phyloP scores from a whole-genome alignment of 2,797 vertebrate species.

The Ptychadena robeensis region DNA sequence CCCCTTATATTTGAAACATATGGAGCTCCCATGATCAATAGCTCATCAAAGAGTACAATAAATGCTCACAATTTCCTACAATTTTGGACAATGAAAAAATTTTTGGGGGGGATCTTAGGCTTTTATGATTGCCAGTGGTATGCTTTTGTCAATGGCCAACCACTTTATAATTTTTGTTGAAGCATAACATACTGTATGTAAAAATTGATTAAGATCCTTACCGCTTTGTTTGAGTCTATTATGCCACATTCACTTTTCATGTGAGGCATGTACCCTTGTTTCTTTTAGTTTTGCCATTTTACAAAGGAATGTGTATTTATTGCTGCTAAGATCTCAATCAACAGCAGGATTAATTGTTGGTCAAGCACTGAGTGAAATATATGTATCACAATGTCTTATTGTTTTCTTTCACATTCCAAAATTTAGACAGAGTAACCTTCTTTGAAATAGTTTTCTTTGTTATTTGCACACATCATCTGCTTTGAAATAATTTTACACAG shows the following conservation, averaged over 20 bases:
- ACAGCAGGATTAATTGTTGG: conserved; percentile 52
- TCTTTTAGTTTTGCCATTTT: neutral
- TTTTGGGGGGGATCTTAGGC: too few relatives aligned
- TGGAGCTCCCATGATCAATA: too few relatives aligned
- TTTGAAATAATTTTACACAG: conserved; percentile 42
- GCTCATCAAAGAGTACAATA: too few relatives aligned
- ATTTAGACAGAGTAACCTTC: conserved; percentile 38
- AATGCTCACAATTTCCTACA: too few relatives aligned
- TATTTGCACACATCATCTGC: conserved; percentile 47
- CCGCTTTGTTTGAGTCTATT: neutral
- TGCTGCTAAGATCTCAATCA: conserved; percentile 47
- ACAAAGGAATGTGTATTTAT: conserved; percentile 43
- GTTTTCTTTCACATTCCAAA: conserved; percentile 52
- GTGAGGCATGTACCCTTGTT: neutral
- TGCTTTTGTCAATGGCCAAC: neutral
- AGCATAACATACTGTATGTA: neutral
- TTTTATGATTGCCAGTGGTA: neutral
- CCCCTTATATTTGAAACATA: too few relatives aligned
- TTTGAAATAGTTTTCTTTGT: conserved; percentile 45
- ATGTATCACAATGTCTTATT: conserved; percentile 40
- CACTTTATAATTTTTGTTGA: neutral
- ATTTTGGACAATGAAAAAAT: too few relatives aligned
- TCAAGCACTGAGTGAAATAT: conserved; percentile 55
- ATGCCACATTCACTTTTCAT: neutral
- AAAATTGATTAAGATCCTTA: neutral